phyloP scores from a whole-genome alignment of 2,797 vertebrate genomes.

The Tokudaia tokunoshimensis region DNA sequence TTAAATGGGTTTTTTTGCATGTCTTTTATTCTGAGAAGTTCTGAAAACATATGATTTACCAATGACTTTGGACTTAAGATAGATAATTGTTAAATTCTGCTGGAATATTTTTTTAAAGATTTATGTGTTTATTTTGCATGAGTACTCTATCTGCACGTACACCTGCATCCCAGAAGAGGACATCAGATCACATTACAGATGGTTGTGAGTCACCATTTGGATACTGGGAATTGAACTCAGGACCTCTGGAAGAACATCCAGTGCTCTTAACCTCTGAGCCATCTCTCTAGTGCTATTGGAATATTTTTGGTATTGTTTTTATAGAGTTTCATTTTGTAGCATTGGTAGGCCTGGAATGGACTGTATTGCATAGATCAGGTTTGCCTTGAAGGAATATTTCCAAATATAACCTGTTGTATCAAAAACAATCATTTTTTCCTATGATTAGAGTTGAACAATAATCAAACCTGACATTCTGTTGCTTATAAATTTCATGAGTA shows the following conservation, averaged over 20 bases:
- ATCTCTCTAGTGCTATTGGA: background rate
- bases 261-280: background rate
- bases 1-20: background rate
- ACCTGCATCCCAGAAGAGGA: background rate
- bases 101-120: background rate
- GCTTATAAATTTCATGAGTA: background rate
- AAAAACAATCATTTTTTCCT: background rate
- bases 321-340: background rate
- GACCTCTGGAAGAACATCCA: background rate
- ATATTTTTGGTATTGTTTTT: background rate
- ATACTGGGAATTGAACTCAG: background rate
- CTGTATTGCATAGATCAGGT: background rate
- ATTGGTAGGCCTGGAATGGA: background rate
- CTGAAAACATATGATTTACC: conserved; percentile 6
- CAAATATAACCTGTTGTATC: conserved; percentile 13
- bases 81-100: background rate
- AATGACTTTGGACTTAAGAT: conserved; percentile 32
- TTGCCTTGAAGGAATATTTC: background rate
- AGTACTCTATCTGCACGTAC: background rate
- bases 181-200: background rate
- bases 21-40: background rate
- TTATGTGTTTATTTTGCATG: background rate
- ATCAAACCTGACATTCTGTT: background rate
- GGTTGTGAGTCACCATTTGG: background rate
- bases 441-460: conserved; percentile 18